Evolutionary conservation across 2,888 invertebrate genomes (phyloP).

Genomic region (Cecidostiba fungosa): DNA sequence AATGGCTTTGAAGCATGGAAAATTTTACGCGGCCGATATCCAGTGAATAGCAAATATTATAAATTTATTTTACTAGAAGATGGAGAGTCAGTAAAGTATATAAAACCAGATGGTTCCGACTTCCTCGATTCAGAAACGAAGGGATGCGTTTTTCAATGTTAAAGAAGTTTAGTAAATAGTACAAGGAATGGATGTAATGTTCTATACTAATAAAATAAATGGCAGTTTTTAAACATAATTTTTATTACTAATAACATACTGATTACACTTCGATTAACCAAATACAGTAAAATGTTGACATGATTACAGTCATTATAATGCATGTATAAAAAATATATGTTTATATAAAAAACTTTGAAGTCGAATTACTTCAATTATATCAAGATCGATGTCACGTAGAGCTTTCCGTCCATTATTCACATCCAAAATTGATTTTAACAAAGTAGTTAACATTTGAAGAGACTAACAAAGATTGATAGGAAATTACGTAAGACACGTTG

Average conservation of each 20-base stretch:
- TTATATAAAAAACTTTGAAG: too few relatives aligned
- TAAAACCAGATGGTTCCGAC: not conserved
- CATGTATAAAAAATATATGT: too few relatives aligned
- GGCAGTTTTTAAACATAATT: not conserved
- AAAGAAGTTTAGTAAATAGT: slow-evolving; percentile 2
- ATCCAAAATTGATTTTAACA: too few relatives aligned
- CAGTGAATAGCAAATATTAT: not conserved
- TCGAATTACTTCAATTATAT: too few relatives aligned
- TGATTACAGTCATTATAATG: slow-evolving; percentile 14
- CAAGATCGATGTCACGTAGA: too few relatives aligned
- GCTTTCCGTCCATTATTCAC: too few relatives aligned
- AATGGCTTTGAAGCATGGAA: not conserved
- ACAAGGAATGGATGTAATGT: too few relatives aligned
- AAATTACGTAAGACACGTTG: too few relatives aligned
- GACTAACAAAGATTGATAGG: too few relatives aligned
- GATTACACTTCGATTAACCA: not conserved
- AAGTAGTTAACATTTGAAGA: too few relatives aligned
- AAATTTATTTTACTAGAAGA: not conserved
- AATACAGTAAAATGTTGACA: slow-evolving; percentile 17
- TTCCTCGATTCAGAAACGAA: not conserved
- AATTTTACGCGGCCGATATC: not conserved
- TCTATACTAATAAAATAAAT: not conserved
- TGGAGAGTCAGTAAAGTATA: not conserved
- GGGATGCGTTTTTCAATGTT: not conserved
- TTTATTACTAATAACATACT: not conserved